phyloP scores from a whole-genome alignment of 2,888 invertebrate genomes.

The Exocentrus adspersus region DNA sequence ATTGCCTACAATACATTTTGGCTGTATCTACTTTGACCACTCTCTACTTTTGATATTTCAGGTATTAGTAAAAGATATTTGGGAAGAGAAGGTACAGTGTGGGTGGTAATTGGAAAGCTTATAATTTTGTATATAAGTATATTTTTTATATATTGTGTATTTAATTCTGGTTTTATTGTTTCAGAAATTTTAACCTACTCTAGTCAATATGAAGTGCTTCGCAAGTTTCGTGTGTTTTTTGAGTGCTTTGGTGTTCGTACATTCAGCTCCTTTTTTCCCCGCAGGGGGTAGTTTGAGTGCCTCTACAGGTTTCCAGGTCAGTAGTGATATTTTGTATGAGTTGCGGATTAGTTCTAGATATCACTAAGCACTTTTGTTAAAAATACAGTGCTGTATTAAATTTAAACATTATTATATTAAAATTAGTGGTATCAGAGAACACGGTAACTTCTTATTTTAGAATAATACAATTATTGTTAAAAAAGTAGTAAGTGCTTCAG shows the following conservation, averaged over 20 bases:
- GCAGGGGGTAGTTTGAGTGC: conserved; percentile 36
- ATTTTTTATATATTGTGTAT: not conserved
- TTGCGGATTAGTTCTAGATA: too few relatives aligned
- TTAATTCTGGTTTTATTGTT: conserved; percentile 51
- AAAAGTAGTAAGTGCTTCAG: too few relatives aligned
- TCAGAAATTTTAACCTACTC: conserved; percentile 62
- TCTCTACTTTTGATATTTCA: too few relatives aligned
- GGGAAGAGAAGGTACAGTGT: not conserved
- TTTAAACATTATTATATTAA: too few relatives aligned
- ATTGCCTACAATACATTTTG: conserved; percentile 6
- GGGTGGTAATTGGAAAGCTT: conserved; percentile 22
- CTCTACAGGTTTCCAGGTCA: conserved; percentile 57
- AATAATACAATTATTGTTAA: too few relatives aligned
- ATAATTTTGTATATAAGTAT: not conserved
- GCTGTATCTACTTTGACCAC: not conserved
- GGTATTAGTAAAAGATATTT: conserved; percentile 6
- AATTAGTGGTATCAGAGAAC: too few relatives aligned
- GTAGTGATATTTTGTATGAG: conserved; percentile 41
- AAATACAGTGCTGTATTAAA: too few relatives aligned
- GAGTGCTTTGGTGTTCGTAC: conserved; percentile 60
- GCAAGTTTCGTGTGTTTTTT: conserved; percentile 62
- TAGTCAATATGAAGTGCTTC: conserved; percentile 64
- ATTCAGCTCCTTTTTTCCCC: conserved; percentile 57
- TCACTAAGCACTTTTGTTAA: too few relatives aligned
- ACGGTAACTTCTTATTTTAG: too few relatives aligned